phyloP scores from a whole-genome alignment of 2,888 invertebrate species.

The Hypercompe scribonia region DNA sequence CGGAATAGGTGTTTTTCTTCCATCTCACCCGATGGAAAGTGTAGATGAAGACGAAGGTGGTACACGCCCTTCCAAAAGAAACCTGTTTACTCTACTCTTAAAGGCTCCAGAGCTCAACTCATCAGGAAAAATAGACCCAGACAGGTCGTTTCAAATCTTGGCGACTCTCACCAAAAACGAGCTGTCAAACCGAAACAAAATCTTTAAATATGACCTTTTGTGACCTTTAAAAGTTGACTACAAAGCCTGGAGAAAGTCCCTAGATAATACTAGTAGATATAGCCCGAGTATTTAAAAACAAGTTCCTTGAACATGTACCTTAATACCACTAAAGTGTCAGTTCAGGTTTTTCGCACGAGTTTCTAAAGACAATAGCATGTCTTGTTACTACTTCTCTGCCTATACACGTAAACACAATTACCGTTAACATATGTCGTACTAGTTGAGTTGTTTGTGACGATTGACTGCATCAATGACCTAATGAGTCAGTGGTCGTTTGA shows the following conservation, averaged over 20 bases:
- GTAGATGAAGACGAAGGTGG: no score
- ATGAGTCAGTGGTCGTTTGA: background rate
- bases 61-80: no score
- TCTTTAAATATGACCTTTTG: background rate
- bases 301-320: background rate
- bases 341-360: conserved; percentile 9
- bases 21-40: no score
- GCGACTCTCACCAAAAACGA: no score
- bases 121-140: no score
- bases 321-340: background rate
- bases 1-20: no score
- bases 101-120: no score
- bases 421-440: background rate
- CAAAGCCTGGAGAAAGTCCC: background rate
- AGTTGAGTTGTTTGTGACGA: background rate
- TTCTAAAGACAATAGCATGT: conserved; percentile 16
- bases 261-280: background rate
- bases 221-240: background rate
- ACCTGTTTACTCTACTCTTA: no score
- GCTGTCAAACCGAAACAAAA: no score
- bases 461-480: background rate
- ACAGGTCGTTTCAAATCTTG: no score
- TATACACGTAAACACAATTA: conserved; percentile 18
- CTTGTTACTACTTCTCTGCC: background rate
- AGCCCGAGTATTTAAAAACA: background rate